A percentile compares a stretch with the other conserved stretches of the same genome.
These are phyloP conservation scores for Odontesthes bonariensis DNA, from an alignment of 2,113 vertebrate genomes.

Conservation along the genomic window DNA sequence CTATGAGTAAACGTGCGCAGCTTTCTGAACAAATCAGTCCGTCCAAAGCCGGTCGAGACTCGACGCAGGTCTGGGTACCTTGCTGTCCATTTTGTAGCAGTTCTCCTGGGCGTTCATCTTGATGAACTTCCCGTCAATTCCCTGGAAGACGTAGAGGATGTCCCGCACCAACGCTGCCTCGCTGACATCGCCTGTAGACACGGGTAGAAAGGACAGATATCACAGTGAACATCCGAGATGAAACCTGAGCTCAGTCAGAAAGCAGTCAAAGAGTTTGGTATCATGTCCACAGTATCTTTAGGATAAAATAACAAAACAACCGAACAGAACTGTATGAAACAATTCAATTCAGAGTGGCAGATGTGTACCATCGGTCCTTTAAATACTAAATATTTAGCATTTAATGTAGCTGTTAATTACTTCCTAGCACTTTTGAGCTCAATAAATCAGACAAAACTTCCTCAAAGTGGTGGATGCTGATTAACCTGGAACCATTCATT, in stretches of 20 bases:
- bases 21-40: too few relatives aligned
- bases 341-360: too few relatives aligned
- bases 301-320: too few relatives aligned
- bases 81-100: constrained; percentile 94
- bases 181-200: constrained; percentile 84
- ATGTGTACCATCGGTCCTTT: too few relatives aligned
- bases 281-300: too few relatives aligned
- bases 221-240: too few relatives aligned
- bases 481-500: neutral
- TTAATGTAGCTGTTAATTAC: too few relatives aligned
- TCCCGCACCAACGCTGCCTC: constrained; percentile 94
- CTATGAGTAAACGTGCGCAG: too few relatives aligned
- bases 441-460: neutral
- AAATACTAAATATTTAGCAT: too few relatives aligned
- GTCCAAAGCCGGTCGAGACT: neutral
- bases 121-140: constrained; percentile 96
- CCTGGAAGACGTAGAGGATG: constrained; percentile 98
- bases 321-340: too few relatives aligned
- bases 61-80: constrained; percentile 80
- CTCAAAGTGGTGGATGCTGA: neutral
- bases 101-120: constrained; percentile 93
- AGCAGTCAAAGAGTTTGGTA: too few relatives aligned
- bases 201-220: constrained; percentile 1
- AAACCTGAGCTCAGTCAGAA: neutral
- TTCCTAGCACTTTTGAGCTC: too few relatives aligned